Evolutionary conservation across 2,888 invertebrate genomes (phyloP), one percentile per base, ranked within the genome.

Genomic region (Cataglyphis cursor): DNA sequence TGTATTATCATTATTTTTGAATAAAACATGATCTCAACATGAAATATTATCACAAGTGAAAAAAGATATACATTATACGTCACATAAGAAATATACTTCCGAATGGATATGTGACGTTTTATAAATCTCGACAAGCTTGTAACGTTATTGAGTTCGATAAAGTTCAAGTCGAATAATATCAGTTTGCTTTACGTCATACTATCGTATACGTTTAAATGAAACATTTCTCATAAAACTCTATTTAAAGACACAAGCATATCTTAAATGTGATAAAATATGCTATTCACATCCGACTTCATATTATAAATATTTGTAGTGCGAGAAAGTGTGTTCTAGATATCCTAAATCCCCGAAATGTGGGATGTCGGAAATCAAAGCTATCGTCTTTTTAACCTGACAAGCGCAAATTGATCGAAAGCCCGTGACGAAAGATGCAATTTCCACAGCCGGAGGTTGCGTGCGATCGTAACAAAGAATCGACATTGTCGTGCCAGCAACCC

Each of bases 361-460:
- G 48, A 41, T 38, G 54, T n/a, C 35, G 59, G 21, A 72, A 72
- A 74, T 65, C 31, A 21, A 65, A 41, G 59, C 24, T 48, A 76
- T 76, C 61, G 59, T 73, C 38, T 68, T 57, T 57, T 70, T 72
- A 65, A 62, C 12, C 12, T 54, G 24, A 41, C 62, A 18, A 68
- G 62, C 74, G 62, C 74, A 81, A 86, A 88, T 85, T 80, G 75
- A 88, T 85, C 61, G 75, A 10, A 24, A 70, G 12, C 44, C 35
- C 15, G 9, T 48, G 41, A 54, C 44, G 65, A 44, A 57, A 75
- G 84, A 59, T 75, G 83, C 61, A 66, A 88, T 88, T 86, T 72
- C 64, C 65, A 82, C 51, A 70, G 24, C 66, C n/a, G 12, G 21
- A 66, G 62, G 48, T 65, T 48, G 35, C 59, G 28, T 38, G 24